phyloP scores from a whole-genome alignment of 2,113 vertebrate genomes.

The Bettongia penicillata region DNA sequence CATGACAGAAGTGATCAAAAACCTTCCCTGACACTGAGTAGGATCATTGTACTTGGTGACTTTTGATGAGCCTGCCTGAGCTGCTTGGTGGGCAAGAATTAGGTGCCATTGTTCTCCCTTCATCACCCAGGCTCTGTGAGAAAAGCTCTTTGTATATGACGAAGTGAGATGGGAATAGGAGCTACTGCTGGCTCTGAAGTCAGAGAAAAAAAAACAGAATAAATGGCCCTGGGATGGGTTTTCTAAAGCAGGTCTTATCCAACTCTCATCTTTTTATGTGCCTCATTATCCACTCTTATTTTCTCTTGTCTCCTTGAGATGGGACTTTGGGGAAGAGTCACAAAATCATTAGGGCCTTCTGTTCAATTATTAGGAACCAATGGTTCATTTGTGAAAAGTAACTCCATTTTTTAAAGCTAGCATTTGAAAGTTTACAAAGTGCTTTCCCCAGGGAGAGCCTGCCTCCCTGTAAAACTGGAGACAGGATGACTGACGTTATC shows the following conservation, averaged over 20 bases:
- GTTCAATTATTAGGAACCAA: not conserved
- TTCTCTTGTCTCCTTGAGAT: not conserved
- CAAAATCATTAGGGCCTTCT: not conserved
- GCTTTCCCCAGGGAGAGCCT: not conserved
- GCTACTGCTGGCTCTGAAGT: not conserved
- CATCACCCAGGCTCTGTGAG: not conserved
- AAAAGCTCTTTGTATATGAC: not conserved
- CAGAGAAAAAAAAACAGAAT: not conserved
- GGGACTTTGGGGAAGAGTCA: not conserved
- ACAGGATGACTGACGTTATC: not conserved
- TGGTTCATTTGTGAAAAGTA: not conserved
- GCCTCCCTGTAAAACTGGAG: constrained; percentile 45
- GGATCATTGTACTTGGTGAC: not conserved
- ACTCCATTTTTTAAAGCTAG: not conserved
- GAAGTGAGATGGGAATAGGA: not conserved
- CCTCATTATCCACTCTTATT: not conserved
- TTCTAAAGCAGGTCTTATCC: too few species aligned
- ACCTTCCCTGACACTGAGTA: not conserved
- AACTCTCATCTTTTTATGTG: not conserved
- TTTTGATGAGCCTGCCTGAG: not conserved
- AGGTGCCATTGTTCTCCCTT: not conserved
- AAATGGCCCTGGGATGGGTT: not conserved
- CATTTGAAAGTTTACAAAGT: not conserved
- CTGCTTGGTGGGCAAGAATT: not conserved
- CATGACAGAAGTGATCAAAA: not conserved